These are phyloP conservation scores for Eustalomyia histrio DNA, from an alignment of 2,888 invertebrate species.

Conservation along the genomic window DNA sequence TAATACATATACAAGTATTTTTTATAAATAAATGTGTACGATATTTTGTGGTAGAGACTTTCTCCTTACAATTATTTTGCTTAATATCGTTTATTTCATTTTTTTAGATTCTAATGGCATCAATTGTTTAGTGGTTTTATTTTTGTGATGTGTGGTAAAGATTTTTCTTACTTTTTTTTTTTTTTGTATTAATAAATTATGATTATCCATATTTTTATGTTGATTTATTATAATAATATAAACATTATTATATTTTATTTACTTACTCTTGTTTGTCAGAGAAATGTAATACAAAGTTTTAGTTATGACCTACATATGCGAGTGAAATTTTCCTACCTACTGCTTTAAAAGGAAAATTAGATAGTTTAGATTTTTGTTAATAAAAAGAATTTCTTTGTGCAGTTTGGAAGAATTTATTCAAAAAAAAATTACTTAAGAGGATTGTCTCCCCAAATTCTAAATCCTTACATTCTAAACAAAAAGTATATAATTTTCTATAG, in stretches of 20 bases:
- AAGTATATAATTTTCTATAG: too few species aligned
- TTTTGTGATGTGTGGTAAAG: constrained; percentile 53
- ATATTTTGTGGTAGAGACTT: constrained; percentile 62
- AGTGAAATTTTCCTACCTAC: constrained; percentile 37
- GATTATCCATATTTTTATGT: constrained; percentile 62
- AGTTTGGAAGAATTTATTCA: too few species aligned
- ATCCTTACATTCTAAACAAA: too few species aligned
- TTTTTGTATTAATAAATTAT: constrained; percentile 53
- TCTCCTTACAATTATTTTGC: constrained; percentile 63
- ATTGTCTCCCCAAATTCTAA: too few species aligned
- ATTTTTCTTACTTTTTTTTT: constrained; percentile 10
- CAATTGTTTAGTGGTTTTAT: constrained; percentile 50
- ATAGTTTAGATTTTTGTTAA: too few species aligned
- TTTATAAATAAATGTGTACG: constrained; percentile 14
- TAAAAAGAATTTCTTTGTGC: too few species aligned
- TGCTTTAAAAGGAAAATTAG: background rate
- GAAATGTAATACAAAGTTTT: constrained; percentile 49
- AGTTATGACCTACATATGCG: constrained; percentile 59
- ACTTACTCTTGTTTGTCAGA: background rate
- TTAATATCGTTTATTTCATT: constrained; percentile 51
- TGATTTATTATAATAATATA: constrained; percentile 62
- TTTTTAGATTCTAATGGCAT: constrained; percentile 61
- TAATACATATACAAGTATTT: too few species aligned
- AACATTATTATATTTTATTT: constrained; percentile 36
- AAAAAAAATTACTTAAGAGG: too few species aligned